Evolutionary conservation across 1,140 invertebrate genomes (phyloP).

Genomic region (Zaprionus africanus): DNA sequence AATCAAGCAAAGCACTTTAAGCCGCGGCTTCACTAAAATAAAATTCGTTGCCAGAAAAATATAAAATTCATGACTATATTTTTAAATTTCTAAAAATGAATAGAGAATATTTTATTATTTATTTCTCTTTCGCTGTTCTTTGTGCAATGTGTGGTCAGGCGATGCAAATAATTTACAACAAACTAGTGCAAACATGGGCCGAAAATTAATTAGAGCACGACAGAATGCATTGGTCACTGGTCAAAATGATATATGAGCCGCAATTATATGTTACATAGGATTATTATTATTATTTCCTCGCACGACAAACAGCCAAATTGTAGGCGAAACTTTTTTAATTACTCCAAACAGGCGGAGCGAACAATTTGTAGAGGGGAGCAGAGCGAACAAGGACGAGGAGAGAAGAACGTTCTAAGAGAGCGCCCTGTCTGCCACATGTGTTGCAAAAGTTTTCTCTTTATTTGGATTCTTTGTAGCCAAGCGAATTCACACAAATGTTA

Average conservation of each 20-base stretch:
- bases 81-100: not conserved
- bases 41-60: not conserved
- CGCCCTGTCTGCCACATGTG: constrained; percentile 24
- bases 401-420: not conserved
- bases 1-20: not conserved
- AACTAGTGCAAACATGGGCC: not conserved
- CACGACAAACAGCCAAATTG: constrained; percentile 8
- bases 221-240: constrained; percentile 10
- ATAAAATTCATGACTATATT: not conserved
- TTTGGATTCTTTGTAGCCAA: not conserved
- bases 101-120: not conserved
- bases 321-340: constrained; percentile 48
- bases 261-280: constrained; percentile 3
- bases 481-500: not conserved
- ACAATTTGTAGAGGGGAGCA: not conserved
- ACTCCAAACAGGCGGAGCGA: constrained; percentile 34
- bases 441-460: constrained; percentile 18
- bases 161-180: not conserved
- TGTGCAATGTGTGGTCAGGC: not conserved
- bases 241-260: not conserved
- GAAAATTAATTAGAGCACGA: constrained; percentile 38
- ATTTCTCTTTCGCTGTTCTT: not conserved
- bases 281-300: constrained; percentile 27
- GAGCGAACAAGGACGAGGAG: not conserved
- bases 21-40: not conserved